Percentiles rank a stretch among this genome's conserved stretches.
These are phyloP conservation scores for Mus caroli DNA, from an alignment of 2,797 vertebrate genomes.

Conservation along the genomic window DNA sequence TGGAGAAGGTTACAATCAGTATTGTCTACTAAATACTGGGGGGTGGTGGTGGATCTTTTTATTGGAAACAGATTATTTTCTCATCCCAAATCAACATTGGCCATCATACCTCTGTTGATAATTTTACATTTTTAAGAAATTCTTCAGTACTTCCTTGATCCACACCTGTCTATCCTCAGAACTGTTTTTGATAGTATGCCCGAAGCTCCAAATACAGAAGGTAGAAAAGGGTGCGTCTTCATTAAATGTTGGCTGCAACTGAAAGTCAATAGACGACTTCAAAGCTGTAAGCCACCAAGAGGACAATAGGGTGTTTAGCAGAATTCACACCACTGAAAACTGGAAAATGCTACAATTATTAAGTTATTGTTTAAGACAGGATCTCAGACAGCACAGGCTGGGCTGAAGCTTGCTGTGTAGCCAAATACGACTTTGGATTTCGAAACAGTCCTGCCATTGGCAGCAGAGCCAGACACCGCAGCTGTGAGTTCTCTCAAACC, in stretches of 20 bases:
- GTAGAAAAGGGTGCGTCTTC: neutral
- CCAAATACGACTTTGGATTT: neutral
- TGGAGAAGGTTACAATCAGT: neutral
- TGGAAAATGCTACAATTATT: neutral
- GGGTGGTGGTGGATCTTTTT: neutral
- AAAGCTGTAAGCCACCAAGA: neutral
- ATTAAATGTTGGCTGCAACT: conserved; percentile 15
- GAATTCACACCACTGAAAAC: conserved; percentile 27
- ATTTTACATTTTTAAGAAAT: neutral
- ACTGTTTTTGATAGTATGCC: neutral
- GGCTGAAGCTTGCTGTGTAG: neutral
- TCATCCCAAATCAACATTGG: neutral
- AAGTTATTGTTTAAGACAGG: too few relatives aligned
- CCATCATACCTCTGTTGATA: neutral
- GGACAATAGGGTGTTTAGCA: neutral
- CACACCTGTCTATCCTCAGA: neutral
- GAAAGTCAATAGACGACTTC: neutral
- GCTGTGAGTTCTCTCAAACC: neutral
- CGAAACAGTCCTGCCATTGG: neutral
- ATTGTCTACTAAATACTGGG: neutral
- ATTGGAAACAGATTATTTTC: neutral
- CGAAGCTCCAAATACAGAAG: neutral
- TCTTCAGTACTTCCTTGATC: neutral
- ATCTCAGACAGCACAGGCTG: neutral
- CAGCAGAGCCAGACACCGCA: neutral